phyloP scores from a whole-genome alignment of 2,797 vertebrate genomes.

The Allobates femoralis region DNA sequence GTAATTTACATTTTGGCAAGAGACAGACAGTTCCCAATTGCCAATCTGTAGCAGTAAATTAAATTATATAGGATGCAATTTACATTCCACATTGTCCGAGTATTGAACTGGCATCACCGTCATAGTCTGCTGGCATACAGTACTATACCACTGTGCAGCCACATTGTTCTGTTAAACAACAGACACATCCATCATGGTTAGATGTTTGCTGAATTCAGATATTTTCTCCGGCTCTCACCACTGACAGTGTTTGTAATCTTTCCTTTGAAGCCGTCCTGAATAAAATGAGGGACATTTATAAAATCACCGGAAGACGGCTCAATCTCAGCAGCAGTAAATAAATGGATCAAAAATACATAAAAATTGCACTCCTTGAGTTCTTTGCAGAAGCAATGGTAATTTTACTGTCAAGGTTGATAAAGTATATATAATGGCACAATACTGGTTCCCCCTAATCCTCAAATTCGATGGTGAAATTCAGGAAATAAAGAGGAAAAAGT shows the following conservation, averaged over 20 bases:
- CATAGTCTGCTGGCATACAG: background rate
- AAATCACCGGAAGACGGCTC: background rate
- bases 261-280: background rate
- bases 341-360: background rate
- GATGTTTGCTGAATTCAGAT: background rate
- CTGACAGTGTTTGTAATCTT: background rate
- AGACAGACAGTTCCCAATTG: no score
- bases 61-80: no score
- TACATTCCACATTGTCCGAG: background rate
- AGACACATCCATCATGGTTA: background rate
- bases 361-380: background rate
- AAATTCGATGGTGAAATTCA: background rate
- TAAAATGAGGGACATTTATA: conserved; percentile 6
- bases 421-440: background rate
- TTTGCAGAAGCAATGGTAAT: background rate
- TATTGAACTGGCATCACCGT: background rate
- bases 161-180: background rate
- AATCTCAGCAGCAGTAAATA: background rate
- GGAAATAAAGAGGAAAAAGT: background rate
- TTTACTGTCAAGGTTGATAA: background rate
- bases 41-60: no score
- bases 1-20: no score
- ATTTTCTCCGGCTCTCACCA: background rate
- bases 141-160: background rate
- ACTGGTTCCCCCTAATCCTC: background rate